A percentile compares a stretch with the other conserved stretches of the same genome.
Evolutionary conservation across 2,797 vertebrate species (phyloP).

Genomic region (Sternarchorhynchus goeldii): DNA sequence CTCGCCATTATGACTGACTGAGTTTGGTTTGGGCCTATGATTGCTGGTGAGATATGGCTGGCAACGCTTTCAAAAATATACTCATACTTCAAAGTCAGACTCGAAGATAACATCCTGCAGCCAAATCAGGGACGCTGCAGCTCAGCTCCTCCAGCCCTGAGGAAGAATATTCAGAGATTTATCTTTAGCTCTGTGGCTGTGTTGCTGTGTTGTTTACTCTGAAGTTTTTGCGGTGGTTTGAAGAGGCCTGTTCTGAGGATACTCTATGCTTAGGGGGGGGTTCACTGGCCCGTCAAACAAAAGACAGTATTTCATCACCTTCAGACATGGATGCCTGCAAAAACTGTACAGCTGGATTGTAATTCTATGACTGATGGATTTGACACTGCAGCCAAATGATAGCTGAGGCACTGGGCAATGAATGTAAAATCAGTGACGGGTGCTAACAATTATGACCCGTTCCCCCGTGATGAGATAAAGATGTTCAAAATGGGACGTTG

Average conservation of each 20-base stretch:
- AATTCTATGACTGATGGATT: neutral
- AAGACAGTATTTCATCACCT: neutral
- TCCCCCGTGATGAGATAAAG: too few relatives aligned
- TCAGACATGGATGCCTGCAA: neutral
- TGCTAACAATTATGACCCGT: too few relatives aligned
- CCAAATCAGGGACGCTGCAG: neutral
- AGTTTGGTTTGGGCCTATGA: neutral
- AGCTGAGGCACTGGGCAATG: neutral
- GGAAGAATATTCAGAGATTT: conserved; percentile 20
- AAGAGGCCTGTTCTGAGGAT: neutral
- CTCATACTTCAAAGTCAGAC: neutral
- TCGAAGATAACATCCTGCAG: neutral
- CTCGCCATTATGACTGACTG: neutral
- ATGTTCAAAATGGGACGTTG: too few relatives aligned
- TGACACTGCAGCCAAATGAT: neutral
- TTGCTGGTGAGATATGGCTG: neutral
- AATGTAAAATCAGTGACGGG: too few relatives aligned
- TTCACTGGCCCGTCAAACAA: neutral
- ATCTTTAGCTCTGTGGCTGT: conserved; percentile 1
- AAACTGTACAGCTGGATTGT: neutral
- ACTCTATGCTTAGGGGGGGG: neutral
- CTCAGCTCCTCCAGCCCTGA: neutral
- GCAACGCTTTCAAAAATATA: neutral
- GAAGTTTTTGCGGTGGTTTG: conserved; percentile 20
- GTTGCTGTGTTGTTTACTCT: conserved; percentile 8